phyloP scores from a whole-genome alignment of 2,113 vertebrate genomes.

The Hippoglossus stenolepis region DNA sequence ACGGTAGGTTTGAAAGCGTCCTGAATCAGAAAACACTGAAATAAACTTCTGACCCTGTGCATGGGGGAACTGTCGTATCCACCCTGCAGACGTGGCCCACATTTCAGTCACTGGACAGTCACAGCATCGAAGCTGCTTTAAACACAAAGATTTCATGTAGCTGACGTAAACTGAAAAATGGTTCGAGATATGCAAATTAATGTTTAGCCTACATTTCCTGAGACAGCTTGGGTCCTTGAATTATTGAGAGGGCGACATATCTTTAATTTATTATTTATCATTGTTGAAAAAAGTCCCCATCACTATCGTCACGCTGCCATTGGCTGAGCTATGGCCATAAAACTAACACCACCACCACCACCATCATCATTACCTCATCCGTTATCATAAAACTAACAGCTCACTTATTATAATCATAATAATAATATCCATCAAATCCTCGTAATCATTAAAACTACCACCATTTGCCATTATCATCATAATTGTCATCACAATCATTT shows the following conservation, averaged over 20 bases:
- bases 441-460: too few relatives aligned
- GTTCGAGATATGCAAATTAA: constrained; percentile 42
- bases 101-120: neutral
- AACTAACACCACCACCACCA: neutral
- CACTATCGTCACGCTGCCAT: constrained; percentile 9
- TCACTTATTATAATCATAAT: too few relatives aligned
- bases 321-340: neutral
- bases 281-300: constrained; percentile 28
- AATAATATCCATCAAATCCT: too few relatives aligned
- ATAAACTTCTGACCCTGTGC: neutral
- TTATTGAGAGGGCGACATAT: constrained; percentile 67
- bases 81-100: constrained; percentile 25
- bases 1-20: too few relatives aligned
- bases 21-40: neutral
- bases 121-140: constrained; percentile 41
- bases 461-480: neutral
- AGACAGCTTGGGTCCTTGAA: constrained; percentile 68
- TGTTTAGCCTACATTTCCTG: constrained; percentile 38
- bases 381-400: too few relatives aligned
- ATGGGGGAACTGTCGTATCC: neutral
- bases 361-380: neutral
- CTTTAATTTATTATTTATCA: constrained; percentile 68
- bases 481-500: neutral
- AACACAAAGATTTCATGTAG: constrained; percentile 26
- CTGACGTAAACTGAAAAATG: constrained; percentile 21